Base-by-base conservation (phyloP, 2,797 vertebrate species). In the Neomorphus geoffroyi region DNA sequence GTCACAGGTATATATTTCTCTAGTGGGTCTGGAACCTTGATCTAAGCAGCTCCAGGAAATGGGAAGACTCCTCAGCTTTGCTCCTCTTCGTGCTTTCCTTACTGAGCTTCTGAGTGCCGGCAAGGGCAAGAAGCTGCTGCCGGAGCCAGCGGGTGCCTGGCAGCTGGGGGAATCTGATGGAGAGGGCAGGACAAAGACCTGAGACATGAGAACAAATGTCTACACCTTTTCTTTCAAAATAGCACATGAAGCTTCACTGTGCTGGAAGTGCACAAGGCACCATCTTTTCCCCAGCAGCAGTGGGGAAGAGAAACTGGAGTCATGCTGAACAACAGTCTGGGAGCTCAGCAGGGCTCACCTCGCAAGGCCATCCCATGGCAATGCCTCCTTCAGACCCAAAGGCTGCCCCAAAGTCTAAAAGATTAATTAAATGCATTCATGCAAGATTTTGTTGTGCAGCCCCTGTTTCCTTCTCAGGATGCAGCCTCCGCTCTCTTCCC, bases 1-100 rank as follows among this genome's bases (percentile, higher is more conserved):
- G 95, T 82, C 88, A 77, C 1, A 4, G 50, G 35, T 45, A 82
- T 6, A 4, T 22, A 82, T 58, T 69, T 90, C 18, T 1, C 70
- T 65, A 56, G 41, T 9, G 19, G 33, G 51, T 87, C 67, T 51
- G 46, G 54, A 83, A 88, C 39, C 67, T 61, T 39, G 53, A 80
- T 87, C 53, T 77, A 70, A 88, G 66, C 10, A 46, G 45, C 39
- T 71, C 53, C 78, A 80, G 67, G 80, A 94, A 83, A 86, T 1
- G 6, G 26, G 56, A 90, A 82, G 35, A 32, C n/a, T 77, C n/a
- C 64, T 82, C 80, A 28, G 87, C 82, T 93, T 86, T 79, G 27
- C 9, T 86, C 28, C 54, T 17, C 41, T 78, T 78, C 62, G 69
- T 46, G 65, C 9, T 78, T 53, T 79, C 32, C 51, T 86, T 4